Evolutionary conservation across 1,140 invertebrate genomes (phyloP).

Genomic region (Drosophila sucinea): DNA sequence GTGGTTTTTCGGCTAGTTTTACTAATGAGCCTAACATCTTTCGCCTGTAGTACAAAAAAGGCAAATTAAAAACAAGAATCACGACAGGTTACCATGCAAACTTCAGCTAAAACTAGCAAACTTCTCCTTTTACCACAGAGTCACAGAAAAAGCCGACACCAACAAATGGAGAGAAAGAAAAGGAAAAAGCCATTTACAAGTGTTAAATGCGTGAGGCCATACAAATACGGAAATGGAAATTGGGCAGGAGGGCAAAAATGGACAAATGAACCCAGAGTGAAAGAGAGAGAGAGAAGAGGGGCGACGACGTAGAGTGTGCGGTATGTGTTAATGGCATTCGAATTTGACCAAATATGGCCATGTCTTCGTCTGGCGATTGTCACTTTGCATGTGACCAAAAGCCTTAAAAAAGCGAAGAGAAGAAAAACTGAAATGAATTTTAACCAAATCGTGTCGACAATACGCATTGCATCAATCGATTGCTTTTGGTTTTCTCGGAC

Average conservation of each 20-base stretch:
- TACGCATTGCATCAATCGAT: constrained; percentile 7
- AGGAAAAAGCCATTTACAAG: constrained; percentile 69
- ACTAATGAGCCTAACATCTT: constrained; percentile 12
- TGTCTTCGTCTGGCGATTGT: constrained; percentile 58
- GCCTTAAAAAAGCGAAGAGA: constrained; percentile 42
- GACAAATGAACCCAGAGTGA: constrained; percentile 57
- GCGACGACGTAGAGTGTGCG: neutral
- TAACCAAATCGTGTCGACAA: constrained; percentile 19
- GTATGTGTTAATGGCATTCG: constrained; percentile 83
- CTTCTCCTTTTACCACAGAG: constrained; percentile 28
- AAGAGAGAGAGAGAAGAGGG: neutral
- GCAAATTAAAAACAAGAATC: constrained; percentile 81
- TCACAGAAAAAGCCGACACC: constrained; percentile 64
- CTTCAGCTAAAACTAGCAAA: constrained; percentile 44
- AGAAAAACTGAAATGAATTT: constrained; percentile 30
- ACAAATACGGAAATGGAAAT: constrained; percentile 61
- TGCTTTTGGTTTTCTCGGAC: neutral
- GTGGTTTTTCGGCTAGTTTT: constrained; percentile 18
- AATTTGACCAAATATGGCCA: constrained; percentile 82
- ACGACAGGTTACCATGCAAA: constrained; percentile 80
- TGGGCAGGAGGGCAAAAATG: constrained; percentile 41
- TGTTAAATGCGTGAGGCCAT: constrained; percentile 79
- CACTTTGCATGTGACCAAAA: constrained; percentile 69
- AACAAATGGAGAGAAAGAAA: constrained; percentile 42
- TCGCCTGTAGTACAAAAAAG: constrained; percentile 43